Conservation (phyloP, 2,113 vertebrate species). For the Meriones unguiculatus region DNA sequence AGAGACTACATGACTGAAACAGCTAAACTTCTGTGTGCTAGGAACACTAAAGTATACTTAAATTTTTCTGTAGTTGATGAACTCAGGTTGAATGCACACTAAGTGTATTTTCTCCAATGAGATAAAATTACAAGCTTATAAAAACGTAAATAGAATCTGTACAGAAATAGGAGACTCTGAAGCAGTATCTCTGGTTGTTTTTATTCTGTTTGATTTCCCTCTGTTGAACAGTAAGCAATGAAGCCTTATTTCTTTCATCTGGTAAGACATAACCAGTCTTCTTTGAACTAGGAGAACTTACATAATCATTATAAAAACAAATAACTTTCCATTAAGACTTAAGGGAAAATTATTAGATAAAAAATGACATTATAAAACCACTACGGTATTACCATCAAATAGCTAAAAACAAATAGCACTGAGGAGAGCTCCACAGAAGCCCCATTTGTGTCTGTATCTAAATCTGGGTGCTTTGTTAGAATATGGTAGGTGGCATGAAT, state of each 20-base stretch:
- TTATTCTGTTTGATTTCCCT: not conserved
- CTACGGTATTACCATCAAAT: not conserved
- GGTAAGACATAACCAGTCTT: not conserved
- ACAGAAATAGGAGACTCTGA: not conserved
- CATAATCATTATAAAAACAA: conserved; percentile 34
- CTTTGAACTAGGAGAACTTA: not conserved
- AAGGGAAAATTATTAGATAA: conserved; percentile 36
- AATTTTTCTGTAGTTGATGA: not conserved
- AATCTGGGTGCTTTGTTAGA: not conserved
- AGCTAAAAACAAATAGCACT: not conserved
- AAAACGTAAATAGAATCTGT: conserved; percentile 8
- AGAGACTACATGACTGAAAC: not conserved
- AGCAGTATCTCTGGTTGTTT: not conserved
- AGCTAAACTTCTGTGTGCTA: not conserved
- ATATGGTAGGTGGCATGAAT: not conserved
- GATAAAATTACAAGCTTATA: conserved; percentile 41
- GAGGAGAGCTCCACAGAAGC: conserved; percentile 1
- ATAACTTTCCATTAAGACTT: conserved; percentile 11
- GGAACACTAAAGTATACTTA: not conserved
- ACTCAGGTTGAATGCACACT: not conserved
- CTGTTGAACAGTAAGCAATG: not conserved
- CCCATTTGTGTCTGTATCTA: not conserved
- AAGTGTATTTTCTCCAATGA: not conserved
- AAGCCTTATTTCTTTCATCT: conserved; percentile 39
- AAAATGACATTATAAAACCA: conserved; percentile 17